Evolutionary conservation across 2,797 vertebrate species (phyloP).

Genomic region (Hypotaenidia philippensis): DNA sequence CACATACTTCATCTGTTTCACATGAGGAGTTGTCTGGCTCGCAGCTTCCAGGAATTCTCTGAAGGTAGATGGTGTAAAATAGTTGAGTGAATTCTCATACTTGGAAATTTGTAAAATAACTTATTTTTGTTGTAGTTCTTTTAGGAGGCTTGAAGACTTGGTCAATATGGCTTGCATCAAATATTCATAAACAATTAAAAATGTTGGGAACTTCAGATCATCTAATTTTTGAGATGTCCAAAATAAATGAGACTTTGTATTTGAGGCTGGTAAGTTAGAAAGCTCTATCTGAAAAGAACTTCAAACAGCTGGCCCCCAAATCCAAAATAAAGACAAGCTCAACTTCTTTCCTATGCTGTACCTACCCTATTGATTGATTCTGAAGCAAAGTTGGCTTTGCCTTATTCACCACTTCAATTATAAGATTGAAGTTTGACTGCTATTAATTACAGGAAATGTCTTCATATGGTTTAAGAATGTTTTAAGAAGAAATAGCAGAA

Average conservation of each 20-base stretch:
- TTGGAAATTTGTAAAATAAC: background rate
- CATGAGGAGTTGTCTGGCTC: background rate
- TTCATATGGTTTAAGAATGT: background rate
- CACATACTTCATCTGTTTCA: background rate
- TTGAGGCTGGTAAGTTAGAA: background rate
- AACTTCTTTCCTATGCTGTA: background rate
- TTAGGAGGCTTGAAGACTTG: background rate
- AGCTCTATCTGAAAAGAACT: background rate
- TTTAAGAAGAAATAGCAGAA: background rate
- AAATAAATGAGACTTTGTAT: background rate
- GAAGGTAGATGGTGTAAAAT: background rate
- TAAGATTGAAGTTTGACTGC: background rate
- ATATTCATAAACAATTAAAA: background rate
- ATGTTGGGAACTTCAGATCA: background rate
- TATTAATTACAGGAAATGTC: background rate
- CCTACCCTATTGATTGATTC: background rate
- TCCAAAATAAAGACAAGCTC: background rate
- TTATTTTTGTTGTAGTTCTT: background rate
- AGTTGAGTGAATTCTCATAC: background rate
- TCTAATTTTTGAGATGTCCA: background rate
- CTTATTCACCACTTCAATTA: background rate
- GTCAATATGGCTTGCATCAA: background rate
- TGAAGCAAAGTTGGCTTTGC: background rate
- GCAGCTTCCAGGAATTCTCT: background rate
- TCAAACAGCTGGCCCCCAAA: background rate